A percentile compares a stretch with the other conserved stretches of the same genome.
These are phyloP conservation scores for Lasioglossum oenotherae DNA, from an alignment of 2,888 invertebrate species.

Conservation along the genomic window DNA sequence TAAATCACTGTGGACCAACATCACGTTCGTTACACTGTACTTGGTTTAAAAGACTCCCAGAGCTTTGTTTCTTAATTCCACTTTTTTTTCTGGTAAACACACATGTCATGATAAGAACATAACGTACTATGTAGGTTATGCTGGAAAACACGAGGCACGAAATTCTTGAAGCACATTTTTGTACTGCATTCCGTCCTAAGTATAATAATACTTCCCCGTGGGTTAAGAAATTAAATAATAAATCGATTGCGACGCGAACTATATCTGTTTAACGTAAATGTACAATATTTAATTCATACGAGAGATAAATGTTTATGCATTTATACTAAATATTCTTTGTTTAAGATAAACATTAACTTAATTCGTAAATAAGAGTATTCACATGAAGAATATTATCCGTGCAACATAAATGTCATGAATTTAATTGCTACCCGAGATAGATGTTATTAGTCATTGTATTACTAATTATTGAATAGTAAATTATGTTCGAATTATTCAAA, in stretches of 20 bases:
- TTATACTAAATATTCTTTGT: too few relatives aligned
- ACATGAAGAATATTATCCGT: too few relatives aligned
- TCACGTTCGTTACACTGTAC: not conserved
- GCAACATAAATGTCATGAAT: not conserved
- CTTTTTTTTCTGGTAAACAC: constrained; percentile 16
- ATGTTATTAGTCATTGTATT: not conserved
- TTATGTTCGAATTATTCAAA: not conserved
- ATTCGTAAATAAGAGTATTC: not conserved
- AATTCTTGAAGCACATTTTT: not conserved
- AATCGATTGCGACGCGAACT: not conserved
- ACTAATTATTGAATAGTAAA: not conserved
- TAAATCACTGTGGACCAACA: not conserved
- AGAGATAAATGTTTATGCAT: not conserved
- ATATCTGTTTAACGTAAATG: not conserved
- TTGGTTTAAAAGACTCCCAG: not conserved
- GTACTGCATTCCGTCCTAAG: not conserved
- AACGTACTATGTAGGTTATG: not conserved
- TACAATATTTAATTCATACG: too few relatives aligned
- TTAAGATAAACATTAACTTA: not conserved
- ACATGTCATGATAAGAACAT: not conserved
- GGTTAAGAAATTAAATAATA: not conserved
- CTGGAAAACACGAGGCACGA: not conserved
- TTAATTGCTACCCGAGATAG: not conserved
- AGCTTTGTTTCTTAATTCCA: constrained; percentile 17
- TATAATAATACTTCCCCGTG: not conserved